A percentile compares a stretch with the other conserved stretches of the same genome.
These are phyloP conservation scores for Emydocephalus ijimae DNA, from an alignment of 2,113 vertebrate genomes.

Conservation along the genomic window DNA sequence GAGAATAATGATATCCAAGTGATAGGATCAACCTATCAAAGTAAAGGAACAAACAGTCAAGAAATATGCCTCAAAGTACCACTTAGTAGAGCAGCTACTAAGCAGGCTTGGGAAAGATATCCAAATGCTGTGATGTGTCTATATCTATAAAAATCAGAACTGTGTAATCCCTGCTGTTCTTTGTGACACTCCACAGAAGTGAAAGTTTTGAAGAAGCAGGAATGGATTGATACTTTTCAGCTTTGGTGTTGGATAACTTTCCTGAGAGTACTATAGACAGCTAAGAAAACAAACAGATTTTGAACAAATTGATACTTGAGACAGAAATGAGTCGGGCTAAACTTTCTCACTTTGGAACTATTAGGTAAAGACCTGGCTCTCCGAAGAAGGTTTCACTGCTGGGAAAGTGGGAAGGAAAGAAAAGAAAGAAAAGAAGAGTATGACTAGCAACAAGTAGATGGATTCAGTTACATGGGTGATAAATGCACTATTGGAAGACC, in stretches of 20 bases:
- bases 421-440: neutral
- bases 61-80: neutral
- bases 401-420: neutral
- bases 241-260: neutral
- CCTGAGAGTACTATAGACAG: neutral
- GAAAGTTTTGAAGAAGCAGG: neutral
- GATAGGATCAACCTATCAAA: neutral
- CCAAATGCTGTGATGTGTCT: neutral
- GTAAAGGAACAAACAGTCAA: neutral
- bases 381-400: neutral
- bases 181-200: neutral
- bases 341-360: neutral
- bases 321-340: neutral
- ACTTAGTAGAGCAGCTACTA: neutral
- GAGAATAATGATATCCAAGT: neutral
- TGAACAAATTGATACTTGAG: neutral
- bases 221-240: neutral
- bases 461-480: neutral
- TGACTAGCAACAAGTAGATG: neutral
- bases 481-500: neutral
- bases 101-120: neutral
- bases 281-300: neutral
- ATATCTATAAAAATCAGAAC: neutral
- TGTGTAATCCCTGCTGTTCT: neutral
- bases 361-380: neutral